These are phyloP conservation scores for Latheticus oryzae DNA, from an alignment of 2,888 invertebrate genomes.

Conservation along the genomic window DNA sequence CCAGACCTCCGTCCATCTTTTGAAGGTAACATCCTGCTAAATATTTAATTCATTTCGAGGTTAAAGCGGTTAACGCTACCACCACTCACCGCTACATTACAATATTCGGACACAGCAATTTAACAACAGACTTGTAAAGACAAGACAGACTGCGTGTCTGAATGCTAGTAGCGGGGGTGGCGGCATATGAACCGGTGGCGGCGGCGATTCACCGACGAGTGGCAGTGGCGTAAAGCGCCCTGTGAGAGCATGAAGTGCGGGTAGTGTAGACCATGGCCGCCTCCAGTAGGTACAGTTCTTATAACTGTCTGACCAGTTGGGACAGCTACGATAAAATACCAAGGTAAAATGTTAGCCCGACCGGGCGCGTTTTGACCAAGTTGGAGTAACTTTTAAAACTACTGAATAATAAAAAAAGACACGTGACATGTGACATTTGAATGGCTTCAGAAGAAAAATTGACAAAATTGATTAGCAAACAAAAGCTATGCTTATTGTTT, in stretches of 20 bases:
- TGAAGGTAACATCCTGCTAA: no score
- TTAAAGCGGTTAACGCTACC: background rate
- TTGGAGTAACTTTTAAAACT: background rate
- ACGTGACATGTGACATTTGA: constrained; percentile 6
- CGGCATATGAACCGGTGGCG: constrained; percentile 43
- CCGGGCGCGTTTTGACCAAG: background rate
- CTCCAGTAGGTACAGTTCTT: constrained; percentile 87
- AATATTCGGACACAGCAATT: constrained; percentile 12
- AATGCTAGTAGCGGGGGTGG: constrained; percentile 43
- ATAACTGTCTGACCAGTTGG: constrained; percentile 90
- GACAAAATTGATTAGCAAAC: no score
- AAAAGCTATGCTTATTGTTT: no score
- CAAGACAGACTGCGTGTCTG: constrained; percentile 48
- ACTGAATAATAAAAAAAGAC: background rate
- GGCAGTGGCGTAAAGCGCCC: constrained; percentile 61
- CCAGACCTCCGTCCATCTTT: no score
- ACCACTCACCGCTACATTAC: background rate
- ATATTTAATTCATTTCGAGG: no score
- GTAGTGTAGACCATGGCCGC: constrained; percentile 68
- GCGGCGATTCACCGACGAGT: constrained; percentile 51
- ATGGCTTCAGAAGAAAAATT: no score
- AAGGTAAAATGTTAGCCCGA: constrained; percentile 70
- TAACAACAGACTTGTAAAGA: constrained; percentile 32
- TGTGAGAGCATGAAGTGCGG: constrained; percentile 55
- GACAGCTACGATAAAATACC: constrained; percentile 92